A percentile compares a stretch with the other conserved stretches of the same genome.
Conservation (phyloP, 2,113 vertebrate genomes). For the Aegithalos caudatus region DNA sequence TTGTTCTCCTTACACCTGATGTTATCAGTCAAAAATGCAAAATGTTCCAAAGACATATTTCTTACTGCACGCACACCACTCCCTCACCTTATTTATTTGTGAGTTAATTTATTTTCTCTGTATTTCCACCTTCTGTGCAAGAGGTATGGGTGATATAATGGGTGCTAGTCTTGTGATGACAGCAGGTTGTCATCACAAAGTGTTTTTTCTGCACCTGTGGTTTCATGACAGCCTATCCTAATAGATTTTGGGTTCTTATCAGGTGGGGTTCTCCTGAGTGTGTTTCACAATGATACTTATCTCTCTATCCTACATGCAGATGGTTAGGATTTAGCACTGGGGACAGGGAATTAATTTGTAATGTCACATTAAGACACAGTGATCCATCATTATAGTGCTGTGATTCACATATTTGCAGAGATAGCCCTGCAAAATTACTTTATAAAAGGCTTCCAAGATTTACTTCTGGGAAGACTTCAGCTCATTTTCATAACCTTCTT, state of each 20-base stretch:
- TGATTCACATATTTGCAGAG: neutral
- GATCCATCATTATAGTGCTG: neutral
- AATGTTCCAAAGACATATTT: neutral
- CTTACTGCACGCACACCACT: neutral
- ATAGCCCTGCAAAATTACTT: neutral
- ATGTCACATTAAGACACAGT: neutral
- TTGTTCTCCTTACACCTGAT: neutral
- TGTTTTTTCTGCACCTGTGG: neutral
- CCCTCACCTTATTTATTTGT: neutral
- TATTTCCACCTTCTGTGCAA: neutral
- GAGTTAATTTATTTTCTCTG: neutral
- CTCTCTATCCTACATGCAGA: neutral
- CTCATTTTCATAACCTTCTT: neutral
- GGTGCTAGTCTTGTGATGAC: neutral
- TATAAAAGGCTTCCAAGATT: rapidly evolving
- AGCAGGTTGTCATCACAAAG: neutral
- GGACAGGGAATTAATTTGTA: neutral
- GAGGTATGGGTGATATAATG: neutral
- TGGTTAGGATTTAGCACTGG: neutral
- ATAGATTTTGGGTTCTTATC: neutral
- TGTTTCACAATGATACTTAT: neutral
- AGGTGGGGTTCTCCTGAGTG: neutral
- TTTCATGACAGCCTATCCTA: neutral
- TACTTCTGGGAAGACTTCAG: neutral
- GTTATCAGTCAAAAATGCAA: neutral